phyloP scores from a whole-genome alignment of 1,140 invertebrate species.

The Micrasema minimum region DNA sequence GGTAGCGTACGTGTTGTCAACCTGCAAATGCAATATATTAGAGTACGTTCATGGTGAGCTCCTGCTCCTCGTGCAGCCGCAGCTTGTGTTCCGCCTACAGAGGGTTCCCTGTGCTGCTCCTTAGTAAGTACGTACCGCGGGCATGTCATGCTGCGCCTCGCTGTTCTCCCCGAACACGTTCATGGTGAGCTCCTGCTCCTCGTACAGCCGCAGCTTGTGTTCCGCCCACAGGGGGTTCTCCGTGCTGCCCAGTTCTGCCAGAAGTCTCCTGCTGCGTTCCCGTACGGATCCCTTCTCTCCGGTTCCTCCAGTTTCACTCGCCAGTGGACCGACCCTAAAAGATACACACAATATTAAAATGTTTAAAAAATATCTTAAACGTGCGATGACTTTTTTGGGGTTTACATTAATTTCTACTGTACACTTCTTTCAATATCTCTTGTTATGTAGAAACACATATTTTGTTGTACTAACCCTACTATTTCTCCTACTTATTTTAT shows the following conservation, averaged over 20 bases:
- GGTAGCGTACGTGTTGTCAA: constrained; percentile 88
- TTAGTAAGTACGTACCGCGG: constrained; percentile 65
- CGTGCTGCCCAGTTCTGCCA: constrained; percentile 86
- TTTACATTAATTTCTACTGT: no score
- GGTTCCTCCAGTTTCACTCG: constrained; percentile 65
- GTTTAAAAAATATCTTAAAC: no score
- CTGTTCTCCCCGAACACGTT: constrained; percentile 86
- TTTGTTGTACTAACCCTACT: no score
- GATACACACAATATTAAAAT: no score
- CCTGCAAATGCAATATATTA: constrained; percentile 56
- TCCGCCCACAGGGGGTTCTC: constrained; percentile 95
- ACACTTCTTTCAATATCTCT: no score
- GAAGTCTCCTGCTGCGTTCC: constrained; percentile 70
- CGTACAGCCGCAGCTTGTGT: constrained; percentile 90
- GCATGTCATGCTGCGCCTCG: constrained; percentile 66
- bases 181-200: constrained; percentile 93
- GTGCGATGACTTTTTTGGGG: no score
- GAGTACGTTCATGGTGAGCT: constrained; percentile 92
- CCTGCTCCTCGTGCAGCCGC: constrained; percentile 91
- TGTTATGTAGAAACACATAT: no score
- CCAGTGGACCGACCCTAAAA: constrained; percentile 73
- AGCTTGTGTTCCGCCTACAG: constrained; percentile 93
- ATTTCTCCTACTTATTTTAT: no score
- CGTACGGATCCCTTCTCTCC: constrained; percentile 51
- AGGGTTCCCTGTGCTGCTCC: constrained; percentile 92